A percentile compares a stretch with the other conserved stretches of the same genome.
Evolutionary conservation across 2,888 invertebrate genomes (phyloP).

Genomic region (Eudasyphora cyanicolor): DNA sequence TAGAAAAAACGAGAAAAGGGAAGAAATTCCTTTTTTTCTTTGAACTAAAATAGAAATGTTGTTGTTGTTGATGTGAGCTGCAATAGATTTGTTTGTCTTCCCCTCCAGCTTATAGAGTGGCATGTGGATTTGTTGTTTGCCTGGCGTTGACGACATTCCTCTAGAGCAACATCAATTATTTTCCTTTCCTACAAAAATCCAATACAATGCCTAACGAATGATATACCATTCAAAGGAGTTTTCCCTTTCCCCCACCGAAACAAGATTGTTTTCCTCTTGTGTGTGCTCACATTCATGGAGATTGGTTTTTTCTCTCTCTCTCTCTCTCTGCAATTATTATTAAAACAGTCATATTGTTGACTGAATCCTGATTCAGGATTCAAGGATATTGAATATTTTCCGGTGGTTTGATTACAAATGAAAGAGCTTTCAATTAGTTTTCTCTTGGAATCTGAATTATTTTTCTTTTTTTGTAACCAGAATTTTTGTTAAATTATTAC

Average conservation of each 20-base stretch:
- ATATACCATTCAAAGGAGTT: background rate
- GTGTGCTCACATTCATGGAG: background rate
- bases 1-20: background rate
- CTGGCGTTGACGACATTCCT: background rate
- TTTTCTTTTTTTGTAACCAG: background rate
- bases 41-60: background rate
- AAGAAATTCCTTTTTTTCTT: conserved; percentile 2
- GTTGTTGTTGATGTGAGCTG: background rate
- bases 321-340: background rate
- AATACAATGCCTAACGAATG: background rate
- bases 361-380: background rate
- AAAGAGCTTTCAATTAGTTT: too few species aligned
- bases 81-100: background rate
- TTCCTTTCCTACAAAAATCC: background rate
- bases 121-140: background rate
- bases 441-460: background rate
- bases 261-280: background rate
- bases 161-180: background rate
- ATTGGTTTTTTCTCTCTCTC: background rate
- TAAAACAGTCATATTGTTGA: too few species aligned
- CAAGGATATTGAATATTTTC: background rate
- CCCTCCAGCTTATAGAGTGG: background rate
- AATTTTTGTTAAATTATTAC: background rate
- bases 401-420: too few species aligned
- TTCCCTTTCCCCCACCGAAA: background rate